phyloP scores from a whole-genome alignment of 2,888 invertebrate genomes.

The Luffia ferchaultella region DNA sequence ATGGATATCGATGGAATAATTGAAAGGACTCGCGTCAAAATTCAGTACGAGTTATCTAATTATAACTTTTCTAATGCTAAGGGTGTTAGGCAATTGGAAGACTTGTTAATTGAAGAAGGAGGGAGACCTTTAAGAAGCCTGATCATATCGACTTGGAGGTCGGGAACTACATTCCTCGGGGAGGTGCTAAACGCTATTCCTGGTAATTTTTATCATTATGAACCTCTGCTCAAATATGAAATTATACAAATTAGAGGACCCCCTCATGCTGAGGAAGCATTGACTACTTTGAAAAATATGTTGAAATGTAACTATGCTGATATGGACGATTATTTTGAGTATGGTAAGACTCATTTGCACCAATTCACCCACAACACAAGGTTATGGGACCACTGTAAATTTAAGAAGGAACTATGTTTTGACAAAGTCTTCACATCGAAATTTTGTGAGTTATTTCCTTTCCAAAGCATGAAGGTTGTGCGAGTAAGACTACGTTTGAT shows the following conservation, averaged over 20 bases:
- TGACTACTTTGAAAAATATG: conserved; percentile 74
- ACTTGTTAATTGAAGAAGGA: conserved; percentile 50
- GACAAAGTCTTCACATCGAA: conserved; percentile 73
- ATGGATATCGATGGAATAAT: conserved; percentile 43
- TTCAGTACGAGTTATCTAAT: conserved; percentile 41
- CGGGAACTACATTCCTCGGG: conserved; percentile 90
- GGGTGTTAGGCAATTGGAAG: conserved; percentile 71
- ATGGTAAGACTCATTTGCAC: conserved; percentile 79
- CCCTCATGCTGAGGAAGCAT: conserved; percentile 72
- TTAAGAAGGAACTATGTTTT: conserved; percentile 55
- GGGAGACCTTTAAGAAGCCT: conserved; percentile 80
- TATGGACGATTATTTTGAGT: conserved; percentile 79
- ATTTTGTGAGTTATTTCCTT: conserved; percentile 85
- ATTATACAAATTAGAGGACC: conserved; percentile 83
- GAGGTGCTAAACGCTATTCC: conserved; percentile 86
- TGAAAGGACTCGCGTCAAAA: conserved; percentile 40
- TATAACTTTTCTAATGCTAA: conserved; percentile 50
- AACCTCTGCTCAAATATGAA: conserved; percentile 84
- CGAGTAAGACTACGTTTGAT: conserved; percentile 77
- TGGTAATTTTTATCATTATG: conserved; percentile 90
- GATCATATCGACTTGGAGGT: conserved; percentile 89
- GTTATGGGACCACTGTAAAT: conserved; percentile 82
- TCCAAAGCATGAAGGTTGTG: conserved; percentile 90
- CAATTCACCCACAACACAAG: conserved; percentile 86
- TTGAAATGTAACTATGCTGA: conserved; percentile 79